Conservation (phyloP, 2,888 invertebrate species). For the Drosophila multiciliata region DNA sequence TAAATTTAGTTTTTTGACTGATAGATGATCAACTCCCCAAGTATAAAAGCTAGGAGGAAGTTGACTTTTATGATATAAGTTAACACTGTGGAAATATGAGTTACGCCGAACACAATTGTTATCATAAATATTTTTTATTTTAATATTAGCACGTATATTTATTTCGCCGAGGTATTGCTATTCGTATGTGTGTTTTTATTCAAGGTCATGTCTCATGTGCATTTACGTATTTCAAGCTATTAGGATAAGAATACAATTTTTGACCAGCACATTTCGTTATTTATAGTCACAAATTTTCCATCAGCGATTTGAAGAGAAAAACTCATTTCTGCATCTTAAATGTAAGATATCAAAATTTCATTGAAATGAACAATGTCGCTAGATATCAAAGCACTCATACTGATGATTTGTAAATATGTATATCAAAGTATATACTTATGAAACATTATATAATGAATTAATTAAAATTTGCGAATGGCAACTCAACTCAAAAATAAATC, state of each 20-base stretch:
- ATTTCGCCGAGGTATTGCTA: slow-evolving; percentile 16
- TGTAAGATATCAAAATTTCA: slow-evolving; percentile 23
- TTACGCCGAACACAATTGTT: slow-evolving; percentile 1
- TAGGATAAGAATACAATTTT: slow-evolving; percentile 33
- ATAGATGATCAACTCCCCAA: neutral
- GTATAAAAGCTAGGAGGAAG: slow-evolving; percentile 1
- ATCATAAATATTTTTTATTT: neutral
- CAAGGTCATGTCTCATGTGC: slow-evolving; percentile 23
- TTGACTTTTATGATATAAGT: neutral
- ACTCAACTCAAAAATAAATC: neutral
- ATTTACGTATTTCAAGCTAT: slow-evolving; percentile 29
- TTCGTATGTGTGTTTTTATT: slow-evolving; percentile 8
- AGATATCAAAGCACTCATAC: slow-evolving; percentile 5
- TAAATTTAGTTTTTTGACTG: slow-evolving; percentile 1
- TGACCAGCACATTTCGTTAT: slow-evolving; percentile 26
- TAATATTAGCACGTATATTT: slow-evolving; percentile 3
- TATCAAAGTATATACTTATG: slow-evolving; percentile 3
- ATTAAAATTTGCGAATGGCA: slow-evolving; percentile 21
- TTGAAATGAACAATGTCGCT: slow-evolving; percentile 8
- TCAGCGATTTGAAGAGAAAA: slow-evolving; percentile 16
- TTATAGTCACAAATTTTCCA: slow-evolving; percentile 20
- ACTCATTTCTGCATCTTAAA: slow-evolving; percentile 21
- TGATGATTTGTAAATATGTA: slow-evolving; percentile 11
- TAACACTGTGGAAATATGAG: slow-evolving; percentile 4
- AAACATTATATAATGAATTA: slow-evolving; percentile 1